Percentiles rank a stretch among this genome's conserved stretches.
Conservation (phyloP, 2,888 invertebrate genomes). For the Tipula lateralis region DNA sequence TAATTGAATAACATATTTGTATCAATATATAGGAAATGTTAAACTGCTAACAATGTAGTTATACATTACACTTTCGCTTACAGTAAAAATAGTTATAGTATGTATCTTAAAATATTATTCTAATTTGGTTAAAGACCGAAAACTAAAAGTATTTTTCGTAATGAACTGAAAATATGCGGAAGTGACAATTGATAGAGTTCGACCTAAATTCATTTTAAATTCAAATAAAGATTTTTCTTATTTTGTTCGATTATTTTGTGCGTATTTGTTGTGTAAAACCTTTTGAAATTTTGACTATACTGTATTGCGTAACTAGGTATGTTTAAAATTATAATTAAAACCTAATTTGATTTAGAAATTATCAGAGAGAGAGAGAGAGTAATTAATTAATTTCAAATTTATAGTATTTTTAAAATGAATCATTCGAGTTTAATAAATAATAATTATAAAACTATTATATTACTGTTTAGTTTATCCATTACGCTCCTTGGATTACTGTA, state of each 20-base stretch:
- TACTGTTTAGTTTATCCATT: too few species aligned
- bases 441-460: too few species aligned
- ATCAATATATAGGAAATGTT: background rate
- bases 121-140: conserved; percentile 19
- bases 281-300: background rate
- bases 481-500: too few species aligned
- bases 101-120: background rate
- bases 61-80: background rate
- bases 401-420: too few species aligned
- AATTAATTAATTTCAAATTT: too few species aligned
- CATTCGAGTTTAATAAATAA: too few species aligned
- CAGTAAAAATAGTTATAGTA: background rate
- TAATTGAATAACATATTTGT: background rate
- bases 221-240: background rate
- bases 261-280: background rate
- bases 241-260: background rate
- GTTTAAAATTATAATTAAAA: background rate
- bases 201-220: conserved; percentile 11
- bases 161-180: conserved; percentile 11
- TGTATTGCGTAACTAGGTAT: background rate
- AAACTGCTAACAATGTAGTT: background rate
- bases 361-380: too few species aligned
- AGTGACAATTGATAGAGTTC: background rate
- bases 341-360: too few species aligned
- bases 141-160: background rate